A percentile compares a stretch with the other conserved stretches of the same genome.
phyloP scores from a whole-genome alignment of 2,888 invertebrate genomes.

The Pandemis cinnamomeana region DNA sequence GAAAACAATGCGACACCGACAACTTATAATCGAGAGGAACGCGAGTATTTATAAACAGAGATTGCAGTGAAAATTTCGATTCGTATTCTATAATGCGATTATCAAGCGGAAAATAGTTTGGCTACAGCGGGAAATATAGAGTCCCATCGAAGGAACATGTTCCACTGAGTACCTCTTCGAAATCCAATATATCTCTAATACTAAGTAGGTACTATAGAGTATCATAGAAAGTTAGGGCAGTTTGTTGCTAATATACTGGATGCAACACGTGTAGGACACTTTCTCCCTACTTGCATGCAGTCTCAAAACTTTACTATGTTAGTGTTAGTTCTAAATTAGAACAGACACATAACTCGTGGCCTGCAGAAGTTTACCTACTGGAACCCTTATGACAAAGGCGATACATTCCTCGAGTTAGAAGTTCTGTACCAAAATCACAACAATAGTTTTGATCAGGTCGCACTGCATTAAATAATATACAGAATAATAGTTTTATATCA shows the following conservation, averaged over 20 bases:
- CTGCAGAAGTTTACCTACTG: not conserved
- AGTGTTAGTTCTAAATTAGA: conserved; percentile 21
- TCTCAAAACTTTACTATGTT: conserved; percentile 17
- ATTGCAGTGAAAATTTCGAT: too few relatives aligned
- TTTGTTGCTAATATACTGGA: conserved; percentile 6
- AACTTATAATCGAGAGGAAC: too few relatives aligned
- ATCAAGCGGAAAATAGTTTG: not conserved
- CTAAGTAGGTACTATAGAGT: not conserved
- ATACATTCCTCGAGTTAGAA: not conserved
- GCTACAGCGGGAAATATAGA: not conserved
- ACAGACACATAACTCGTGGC: not conserved
- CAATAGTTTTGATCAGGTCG: too few relatives aligned
- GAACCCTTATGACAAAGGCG: not conserved
- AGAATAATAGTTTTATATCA: too few relatives aligned
- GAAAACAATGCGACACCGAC: not conserved
- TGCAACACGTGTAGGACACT: conserved; percentile 28
- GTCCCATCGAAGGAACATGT: not conserved
- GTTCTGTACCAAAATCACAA: too few relatives aligned
- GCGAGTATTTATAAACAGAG: too few relatives aligned
- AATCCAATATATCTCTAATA: conserved; percentile 2
- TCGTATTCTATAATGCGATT: too few relatives aligned
- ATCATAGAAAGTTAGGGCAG: conserved; percentile 13
- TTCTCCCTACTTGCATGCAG: conserved; percentile 14
- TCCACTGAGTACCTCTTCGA: not conserved
- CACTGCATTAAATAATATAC: too few relatives aligned